Evolutionary conservation across 1,140 invertebrate genomes (phyloP), one percentile per base, ranked within the genome.

Genomic region (Ceratina calcarata): DNA sequence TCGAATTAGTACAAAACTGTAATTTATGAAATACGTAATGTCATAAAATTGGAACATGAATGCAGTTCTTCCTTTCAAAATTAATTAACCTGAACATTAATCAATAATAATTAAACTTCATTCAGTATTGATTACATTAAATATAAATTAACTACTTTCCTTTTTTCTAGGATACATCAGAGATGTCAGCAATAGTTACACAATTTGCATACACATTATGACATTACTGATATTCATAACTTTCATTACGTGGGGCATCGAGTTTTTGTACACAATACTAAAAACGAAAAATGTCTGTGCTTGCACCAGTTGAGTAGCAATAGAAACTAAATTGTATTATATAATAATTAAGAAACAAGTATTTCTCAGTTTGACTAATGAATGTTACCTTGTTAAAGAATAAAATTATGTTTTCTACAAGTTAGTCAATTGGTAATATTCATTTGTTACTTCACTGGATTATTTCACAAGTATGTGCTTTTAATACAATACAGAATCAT

Each of bases 181-280:
- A 86, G 96, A 97, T 81, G 92, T 93, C 58, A 96, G 95, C 10
- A 90, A 92, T 3, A 96, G 95, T 86, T 97, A 95, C 91, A 93
- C 95, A 12, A 93, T 95, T 12, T 96, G 95, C 84, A 95, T 96
- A 79, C 95, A 96, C 89, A 93, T 95, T 4, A 96, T 96, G 89
- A 96, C 95, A 58, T 91, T 94, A 1, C 92, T 96, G 72, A 96
- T 96, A 22, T 91, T 95, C 90, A 90, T 95, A 0, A 96, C 95
- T 80, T 94, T 95, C 15, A 15, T 95, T 1, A 94, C 95, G 6
- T 96, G 96, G 96, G 91, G 92, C 62, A 92, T 96, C 51, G 96
- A 96, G 86, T 96, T 95, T 87, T 27, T 78, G 3, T 82, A 64
- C 15, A 51, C 4, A 7, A 49, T 32, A 16, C 51, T 83, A 53